These are phyloP conservation scores for Eilema caniola DNA, from an alignment of 2,888 invertebrate genomes.

Conservation along the genomic window DNA sequence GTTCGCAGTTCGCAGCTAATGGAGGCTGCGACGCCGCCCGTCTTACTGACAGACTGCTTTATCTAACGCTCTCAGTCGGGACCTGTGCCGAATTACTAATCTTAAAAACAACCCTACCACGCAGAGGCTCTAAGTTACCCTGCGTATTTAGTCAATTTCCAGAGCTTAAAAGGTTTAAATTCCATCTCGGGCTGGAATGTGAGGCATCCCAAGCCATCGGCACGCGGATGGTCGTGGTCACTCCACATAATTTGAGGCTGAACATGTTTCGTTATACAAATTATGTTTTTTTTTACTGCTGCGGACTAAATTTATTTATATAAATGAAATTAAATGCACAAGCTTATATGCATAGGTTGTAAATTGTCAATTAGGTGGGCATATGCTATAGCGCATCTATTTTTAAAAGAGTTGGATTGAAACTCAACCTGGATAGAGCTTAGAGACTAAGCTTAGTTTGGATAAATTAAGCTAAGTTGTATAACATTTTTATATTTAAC, in stretches of 20 bases:
- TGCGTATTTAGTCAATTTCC: not conserved
- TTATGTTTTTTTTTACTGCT: not conserved
- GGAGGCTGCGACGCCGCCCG: not conserved
- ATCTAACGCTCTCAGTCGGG: not conserved
- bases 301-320: not conserved
- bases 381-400: not conserved
- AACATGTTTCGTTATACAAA: not conserved
- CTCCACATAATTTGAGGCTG: not conserved
- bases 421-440: too few relatives aligned
- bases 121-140: not conserved
- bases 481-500: too few relatives aligned
- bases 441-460: too few relatives aligned
- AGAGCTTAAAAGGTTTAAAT: not conserved
- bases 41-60: not conserved
- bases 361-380: not conserved
- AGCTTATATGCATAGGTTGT: not conserved
- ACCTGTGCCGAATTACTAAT: not conserved
- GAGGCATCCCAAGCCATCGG: not conserved
- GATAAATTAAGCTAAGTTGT: too few relatives aligned
- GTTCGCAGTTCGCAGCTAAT: conserved; percentile 3
- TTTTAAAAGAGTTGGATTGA: too few relatives aligned
- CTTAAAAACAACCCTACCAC: not conserved
- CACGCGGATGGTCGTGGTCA: not conserved
- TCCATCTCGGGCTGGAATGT: not conserved
- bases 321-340: not conserved